Evolutionary conservation across 2,797 vertebrate species (phyloP).

Genomic region (Falco columbarius): DNA sequence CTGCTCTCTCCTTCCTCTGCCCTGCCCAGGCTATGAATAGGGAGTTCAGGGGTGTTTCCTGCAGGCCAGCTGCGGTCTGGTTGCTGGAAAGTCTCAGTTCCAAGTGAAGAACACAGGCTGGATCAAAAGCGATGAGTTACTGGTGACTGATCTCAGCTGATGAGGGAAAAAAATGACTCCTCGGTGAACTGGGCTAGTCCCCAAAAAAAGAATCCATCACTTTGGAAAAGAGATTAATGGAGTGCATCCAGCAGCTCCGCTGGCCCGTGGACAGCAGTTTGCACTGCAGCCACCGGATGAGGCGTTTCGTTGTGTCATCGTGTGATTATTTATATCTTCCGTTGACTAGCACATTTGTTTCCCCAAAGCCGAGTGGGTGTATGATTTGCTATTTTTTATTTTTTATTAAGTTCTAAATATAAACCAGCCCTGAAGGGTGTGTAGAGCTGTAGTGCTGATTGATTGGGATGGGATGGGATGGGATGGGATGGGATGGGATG

Average conservation of each 20-base stretch:
- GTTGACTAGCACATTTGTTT: constrained; percentile 47
- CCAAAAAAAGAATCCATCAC: neutral
- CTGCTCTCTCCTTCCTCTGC: constrained; percentile 7
- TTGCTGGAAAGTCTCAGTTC: neutral
- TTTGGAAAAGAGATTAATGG: neutral
- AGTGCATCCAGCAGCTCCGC: neutral
- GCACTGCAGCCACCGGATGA: neutral
- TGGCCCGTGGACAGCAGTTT: neutral
- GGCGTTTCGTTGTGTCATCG: neutral
- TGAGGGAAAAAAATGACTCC: constrained; percentile 20
- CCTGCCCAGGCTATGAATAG: constrained; percentile 9
- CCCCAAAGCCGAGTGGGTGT: constrained; percentile 37
- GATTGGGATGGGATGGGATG: constrained; percentile 53
- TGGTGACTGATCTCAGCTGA: constrained; percentile 28
- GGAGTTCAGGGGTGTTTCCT: constrained; percentile 25
- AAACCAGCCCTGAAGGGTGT: constrained; percentile 33
- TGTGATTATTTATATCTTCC: constrained; percentile 52
- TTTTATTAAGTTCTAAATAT: constrained; percentile 67
- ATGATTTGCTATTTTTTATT: constrained; percentile 55
- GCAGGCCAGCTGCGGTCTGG: neutral
- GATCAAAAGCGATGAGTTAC: neutral
- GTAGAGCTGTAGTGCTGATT: constrained; percentile 35
- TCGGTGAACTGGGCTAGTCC: neutral
- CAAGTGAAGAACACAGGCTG: neutral
- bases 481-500: constrained; percentile 45